These are phyloP conservation scores for Hypomecis atomaria DNA, from an alignment of 2,888 invertebrate genomes.

Conservation along the genomic window DNA sequence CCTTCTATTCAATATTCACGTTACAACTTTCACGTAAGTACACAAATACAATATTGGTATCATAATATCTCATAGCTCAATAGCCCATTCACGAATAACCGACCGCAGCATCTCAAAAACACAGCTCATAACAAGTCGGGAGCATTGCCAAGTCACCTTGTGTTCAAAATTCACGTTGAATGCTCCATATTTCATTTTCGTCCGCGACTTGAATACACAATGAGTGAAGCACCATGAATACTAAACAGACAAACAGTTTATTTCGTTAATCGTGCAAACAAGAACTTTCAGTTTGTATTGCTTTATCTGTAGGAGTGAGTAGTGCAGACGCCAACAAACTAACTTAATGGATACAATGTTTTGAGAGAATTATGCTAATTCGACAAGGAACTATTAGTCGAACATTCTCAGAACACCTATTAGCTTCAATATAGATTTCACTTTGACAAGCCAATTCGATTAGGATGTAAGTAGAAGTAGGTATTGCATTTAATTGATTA, in stretches of 20 bases:
- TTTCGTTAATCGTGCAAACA: conserved; percentile 82
- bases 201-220: conserved; percentile 76
- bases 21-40: no score
- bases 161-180: conserved; percentile 77
- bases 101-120: conserved; percentile 36
- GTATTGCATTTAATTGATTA: no score
- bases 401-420: conserved; percentile 1
- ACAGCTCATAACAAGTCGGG: conserved; percentile 51
- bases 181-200: conserved; percentile 82
- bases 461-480: no score
- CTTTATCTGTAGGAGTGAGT: conserved; percentile 59
- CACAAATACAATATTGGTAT: background rate
- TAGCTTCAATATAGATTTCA: background rate
- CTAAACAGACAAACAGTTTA: conserved; percentile 80
- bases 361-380: conserved; percentile 19
- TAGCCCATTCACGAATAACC: conserved; percentile 31
- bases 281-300: conserved; percentile 73
- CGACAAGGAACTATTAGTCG: conserved; percentile 23
- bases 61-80: background rate
- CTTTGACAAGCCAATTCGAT: no score
- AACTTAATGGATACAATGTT: conserved; percentile 27
- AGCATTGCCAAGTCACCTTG: conserved; percentile 70
- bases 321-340: conserved; percentile 29
- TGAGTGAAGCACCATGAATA: conserved; percentile 79
- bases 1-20: no score